Percentiles rank a stretch among this genome's conserved stretches.
phyloP scores from a whole-genome alignment of 2,797 vertebrate genomes.

The Scolopax bukidnonensis region DNA sequence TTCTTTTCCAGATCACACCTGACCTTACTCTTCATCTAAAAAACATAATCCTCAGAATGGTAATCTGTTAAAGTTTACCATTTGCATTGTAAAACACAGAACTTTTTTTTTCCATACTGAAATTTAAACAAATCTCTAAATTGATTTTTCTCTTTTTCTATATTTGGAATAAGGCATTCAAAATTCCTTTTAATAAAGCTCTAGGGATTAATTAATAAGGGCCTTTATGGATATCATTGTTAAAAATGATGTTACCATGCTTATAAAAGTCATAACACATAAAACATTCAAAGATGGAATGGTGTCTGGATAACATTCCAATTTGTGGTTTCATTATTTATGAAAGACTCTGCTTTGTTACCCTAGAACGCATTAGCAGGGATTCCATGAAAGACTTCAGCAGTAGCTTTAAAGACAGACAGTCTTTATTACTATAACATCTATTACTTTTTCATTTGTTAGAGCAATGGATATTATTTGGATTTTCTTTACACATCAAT shows the following conservation, averaged over 20 bases:
- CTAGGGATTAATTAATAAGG: neutral
- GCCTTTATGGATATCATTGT: conserved; percentile 15
- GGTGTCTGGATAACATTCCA: conserved; percentile 12
- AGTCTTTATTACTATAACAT: neutral
- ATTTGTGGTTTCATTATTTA: conserved; percentile 43
- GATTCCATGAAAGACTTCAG: neutral
- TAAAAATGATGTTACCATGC: conserved; percentile 5
- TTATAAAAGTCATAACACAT: conserved; percentile 47
- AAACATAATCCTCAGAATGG: neutral
- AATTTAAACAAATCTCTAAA: neutral
- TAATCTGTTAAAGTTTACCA: neutral
- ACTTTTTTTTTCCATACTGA: neutral
- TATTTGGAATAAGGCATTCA: neutral
- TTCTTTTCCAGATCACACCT: neutral
- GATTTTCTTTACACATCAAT: neutral
- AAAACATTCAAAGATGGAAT: conserved; percentile 21
- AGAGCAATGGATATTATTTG: neutral
- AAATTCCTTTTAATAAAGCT: conserved; percentile 22
- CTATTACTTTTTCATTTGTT: neutral
- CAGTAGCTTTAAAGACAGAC: neutral
- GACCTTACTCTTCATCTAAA: neutral
- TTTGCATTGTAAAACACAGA: neutral
- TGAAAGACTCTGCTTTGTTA: conserved; percentile 25
- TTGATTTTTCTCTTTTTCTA: neutral
- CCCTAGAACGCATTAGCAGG: neutral